Evolutionary conservation across 2,113 vertebrate species (phyloP).

Genomic region (Scomber japonicus): DNA sequence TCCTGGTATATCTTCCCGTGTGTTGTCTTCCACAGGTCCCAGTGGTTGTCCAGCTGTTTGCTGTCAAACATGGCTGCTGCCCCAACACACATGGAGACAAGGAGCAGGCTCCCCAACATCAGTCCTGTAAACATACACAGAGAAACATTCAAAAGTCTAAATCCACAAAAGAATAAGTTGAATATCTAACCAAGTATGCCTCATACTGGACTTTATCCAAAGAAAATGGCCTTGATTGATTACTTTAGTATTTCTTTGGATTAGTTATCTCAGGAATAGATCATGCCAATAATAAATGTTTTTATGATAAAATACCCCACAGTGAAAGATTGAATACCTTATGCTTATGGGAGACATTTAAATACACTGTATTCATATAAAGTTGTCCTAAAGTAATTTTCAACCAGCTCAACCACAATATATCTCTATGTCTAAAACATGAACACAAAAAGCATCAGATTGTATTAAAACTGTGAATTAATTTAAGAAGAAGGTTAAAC

Average conservation of each 20-base stretch:
- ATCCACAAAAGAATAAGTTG: too few relatives aligned
- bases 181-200: too few relatives aligned
- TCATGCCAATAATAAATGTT: too few relatives aligned
- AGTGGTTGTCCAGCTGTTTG: conserved; percentile 78
- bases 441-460: fast-evolving
- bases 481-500: not conserved
- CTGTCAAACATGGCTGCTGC: conserved; percentile 65
- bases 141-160: not conserved
- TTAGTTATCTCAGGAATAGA: not conserved
- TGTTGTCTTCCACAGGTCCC: conserved; percentile 87
- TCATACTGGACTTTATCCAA: too few relatives aligned
- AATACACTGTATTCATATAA: too few relatives aligned
- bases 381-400: too few relatives aligned
- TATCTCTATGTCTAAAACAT: too few relatives aligned
- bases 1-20: conserved; percentile 77
- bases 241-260: too few relatives aligned
- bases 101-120: conserved; percentile 65
- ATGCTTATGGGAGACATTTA: not conserved
- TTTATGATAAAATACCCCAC: too few relatives aligned
- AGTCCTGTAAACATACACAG: conserved; percentile 52
- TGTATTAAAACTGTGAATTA: fast-evolving
- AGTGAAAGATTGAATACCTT: too few relatives aligned
- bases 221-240: too few relatives aligned
- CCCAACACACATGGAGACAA: conserved; percentile 42
- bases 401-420: not conserved